These are phyloP conservation scores for Vireo griseus DNA, from an alignment of 2,797 vertebrate species.

Conservation along the genomic window DNA sequence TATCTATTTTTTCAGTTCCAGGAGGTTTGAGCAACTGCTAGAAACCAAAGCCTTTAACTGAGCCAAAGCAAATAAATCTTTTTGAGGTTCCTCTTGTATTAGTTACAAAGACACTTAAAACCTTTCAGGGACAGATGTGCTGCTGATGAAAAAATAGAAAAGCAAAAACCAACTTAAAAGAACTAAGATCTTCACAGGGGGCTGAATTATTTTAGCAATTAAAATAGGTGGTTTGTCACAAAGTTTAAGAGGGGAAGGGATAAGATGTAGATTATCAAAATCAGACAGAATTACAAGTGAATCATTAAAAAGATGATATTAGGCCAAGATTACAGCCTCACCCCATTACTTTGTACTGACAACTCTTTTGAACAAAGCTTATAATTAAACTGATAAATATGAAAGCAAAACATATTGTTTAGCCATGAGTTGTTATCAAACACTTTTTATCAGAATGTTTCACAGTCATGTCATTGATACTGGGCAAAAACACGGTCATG, in stretches of 20 bases:
- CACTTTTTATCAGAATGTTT: not conserved
- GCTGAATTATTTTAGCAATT: not conserved
- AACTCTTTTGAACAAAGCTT: not conserved
- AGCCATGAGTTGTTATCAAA: not conserved
- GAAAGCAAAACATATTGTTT: not conserved
- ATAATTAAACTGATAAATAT: not conserved
- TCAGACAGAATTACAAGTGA: conserved; percentile 3
- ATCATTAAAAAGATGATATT: conserved; percentile 6
- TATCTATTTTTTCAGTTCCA: conserved; percentile 31
- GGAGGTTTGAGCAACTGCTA: not conserved
- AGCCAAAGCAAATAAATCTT: conserved; percentile 47
- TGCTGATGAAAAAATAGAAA: conserved; percentile 32
- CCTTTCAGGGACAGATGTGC: conserved; percentile 19
- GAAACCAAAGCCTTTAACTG: conserved; percentile 11
- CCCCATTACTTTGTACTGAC: not conserved
- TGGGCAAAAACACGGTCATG: not conserved
- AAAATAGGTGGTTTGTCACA: not conserved
- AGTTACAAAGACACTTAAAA: conserved; percentile 31
- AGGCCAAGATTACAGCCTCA: not conserved
- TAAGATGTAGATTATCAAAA: not conserved
- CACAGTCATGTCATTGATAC: not conserved
- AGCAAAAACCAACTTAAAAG: not conserved
- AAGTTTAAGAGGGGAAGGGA: not conserved
- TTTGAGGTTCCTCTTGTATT: not conserved
- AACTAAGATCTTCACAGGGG: not conserved